Conservation (phyloP, 2,888 invertebrate species). For the Macrosoma leucophasiata region DNA sequence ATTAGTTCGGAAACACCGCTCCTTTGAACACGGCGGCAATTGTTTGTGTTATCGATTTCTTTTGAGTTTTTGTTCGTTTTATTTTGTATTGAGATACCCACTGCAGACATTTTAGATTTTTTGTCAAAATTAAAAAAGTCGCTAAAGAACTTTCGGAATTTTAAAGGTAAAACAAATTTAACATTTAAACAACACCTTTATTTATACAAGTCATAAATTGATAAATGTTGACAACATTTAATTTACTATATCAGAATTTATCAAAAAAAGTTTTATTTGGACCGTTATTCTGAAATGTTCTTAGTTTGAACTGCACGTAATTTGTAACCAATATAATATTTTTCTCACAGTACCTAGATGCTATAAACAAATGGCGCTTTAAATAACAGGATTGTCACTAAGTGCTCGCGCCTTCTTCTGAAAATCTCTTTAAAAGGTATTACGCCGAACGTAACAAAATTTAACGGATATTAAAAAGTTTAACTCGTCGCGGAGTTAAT, state of each 20-base stretch:
- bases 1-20: constrained; percentile 32
- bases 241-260: neutral
- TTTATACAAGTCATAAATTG: constrained; percentile 4
- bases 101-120: no score
- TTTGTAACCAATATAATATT: no score
- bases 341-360: no score
- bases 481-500: constrained; percentile 71
- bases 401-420: constrained; percentile 30
- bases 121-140: no score
- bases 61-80: no score
- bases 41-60: no score
- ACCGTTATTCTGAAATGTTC: neutral
- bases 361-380: constrained; percentile 6
- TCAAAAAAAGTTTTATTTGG: neutral
- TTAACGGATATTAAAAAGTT: constrained; percentile 77
- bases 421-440: constrained; percentile 54
- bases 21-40: no score
- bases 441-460: constrained; percentile 66
- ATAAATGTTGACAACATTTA: neutral
- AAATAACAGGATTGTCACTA: constrained; percentile 30
- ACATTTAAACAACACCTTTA: no score
- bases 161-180: no score
- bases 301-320: no score
- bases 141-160: no score
- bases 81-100: no score